Evolutionary conservation across 2,888 invertebrate genomes (phyloP).

Genomic region (Pheosia tremula): DNA sequence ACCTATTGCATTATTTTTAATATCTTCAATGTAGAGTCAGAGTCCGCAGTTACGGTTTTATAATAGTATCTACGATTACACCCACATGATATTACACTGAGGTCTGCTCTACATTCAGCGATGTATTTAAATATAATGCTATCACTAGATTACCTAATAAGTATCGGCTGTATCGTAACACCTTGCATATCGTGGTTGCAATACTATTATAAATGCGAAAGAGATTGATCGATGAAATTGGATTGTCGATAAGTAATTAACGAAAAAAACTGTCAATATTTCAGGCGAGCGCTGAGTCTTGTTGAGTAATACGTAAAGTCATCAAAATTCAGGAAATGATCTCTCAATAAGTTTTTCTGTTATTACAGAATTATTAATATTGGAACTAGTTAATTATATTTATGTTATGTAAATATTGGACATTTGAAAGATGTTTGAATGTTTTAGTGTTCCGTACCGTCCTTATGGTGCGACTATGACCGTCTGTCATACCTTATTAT

Average conservation of each 20-base stretch:
- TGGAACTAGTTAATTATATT: too few species aligned
- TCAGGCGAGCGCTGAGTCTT: neutral
- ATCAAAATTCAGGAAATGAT: neutral
- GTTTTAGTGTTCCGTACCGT: too few species aligned
- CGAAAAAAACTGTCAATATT: neutral
- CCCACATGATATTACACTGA: too few species aligned
- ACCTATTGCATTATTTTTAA: too few species aligned
- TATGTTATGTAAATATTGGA: too few species aligned
- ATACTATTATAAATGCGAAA: slow-evolving; percentile 5
- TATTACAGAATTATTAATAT: too few species aligned
- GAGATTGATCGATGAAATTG: slow-evolving; percentile 3
- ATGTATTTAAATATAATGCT: neutral
- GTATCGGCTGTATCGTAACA: slow-evolving; percentile 4
- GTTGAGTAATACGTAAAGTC: neutral
- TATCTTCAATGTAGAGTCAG: too few species aligned
- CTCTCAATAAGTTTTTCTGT: neutral
- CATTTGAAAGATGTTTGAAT: too few species aligned
- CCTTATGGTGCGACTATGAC: too few species aligned
- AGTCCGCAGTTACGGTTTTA: too few species aligned
- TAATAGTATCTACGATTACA: too few species aligned
- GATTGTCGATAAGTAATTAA: neutral
- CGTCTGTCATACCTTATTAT: too few species aligned
- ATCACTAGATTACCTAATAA: slow-evolving; percentile 10
- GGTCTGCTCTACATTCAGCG: neutral
- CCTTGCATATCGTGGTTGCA: slow-evolving; percentile 7